Base-by-base conservation (phyloP, 2,113 vertebrate genomes). In the Herpetotheres cachinnans region DNA sequence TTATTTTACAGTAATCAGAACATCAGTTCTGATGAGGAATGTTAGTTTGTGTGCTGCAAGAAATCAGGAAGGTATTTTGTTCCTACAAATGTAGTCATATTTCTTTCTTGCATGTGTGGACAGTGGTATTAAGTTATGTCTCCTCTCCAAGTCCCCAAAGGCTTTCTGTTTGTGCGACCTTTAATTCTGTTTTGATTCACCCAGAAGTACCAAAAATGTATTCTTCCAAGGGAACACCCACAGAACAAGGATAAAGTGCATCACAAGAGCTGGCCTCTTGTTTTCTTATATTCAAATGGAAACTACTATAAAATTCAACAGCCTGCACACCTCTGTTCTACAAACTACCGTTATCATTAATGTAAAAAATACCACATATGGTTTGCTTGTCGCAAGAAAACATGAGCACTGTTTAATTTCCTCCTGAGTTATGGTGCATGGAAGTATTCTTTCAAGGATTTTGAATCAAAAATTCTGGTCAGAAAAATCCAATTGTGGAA, bases 1-100 rank as follows among this genome's bases (percentile, higher is more conserved):
- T 92, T 94, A 94, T 96, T 82, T 87, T 69, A 82, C 42, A 89
- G 85, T 50, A 78, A 91, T 89, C 90, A 86, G 85, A 93, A 91
- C 52, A 83, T 92, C 62, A 85, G 74, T 76, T 89, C 66, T 96
- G 72, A 92, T 94, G 92, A 93, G 59, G 83, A 91, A 73, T 56
- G 55, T 76, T 93, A 56, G 62, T 44, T 76, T 90, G 58, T 13
- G 20, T 47, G 76, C 59, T 90, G 66, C 56, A 26, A 50, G 61
- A 95, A 97, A 95, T 71, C 38, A 49, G 63, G 79, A 94, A 94
- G 22, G 34, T 82, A 78, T 85, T 94, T 86, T 80, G 40, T 26
- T 91, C 30, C n/a, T 74, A 54, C 34, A 67, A 69, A 95, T 11
- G 18, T 20, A 85, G 42, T 47, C 56, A 17, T 70, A 67, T 63